Evolutionary conservation across 2,113 vertebrate genomes (phyloP).

Genomic region (Laterallus jamaicensis): DNA sequence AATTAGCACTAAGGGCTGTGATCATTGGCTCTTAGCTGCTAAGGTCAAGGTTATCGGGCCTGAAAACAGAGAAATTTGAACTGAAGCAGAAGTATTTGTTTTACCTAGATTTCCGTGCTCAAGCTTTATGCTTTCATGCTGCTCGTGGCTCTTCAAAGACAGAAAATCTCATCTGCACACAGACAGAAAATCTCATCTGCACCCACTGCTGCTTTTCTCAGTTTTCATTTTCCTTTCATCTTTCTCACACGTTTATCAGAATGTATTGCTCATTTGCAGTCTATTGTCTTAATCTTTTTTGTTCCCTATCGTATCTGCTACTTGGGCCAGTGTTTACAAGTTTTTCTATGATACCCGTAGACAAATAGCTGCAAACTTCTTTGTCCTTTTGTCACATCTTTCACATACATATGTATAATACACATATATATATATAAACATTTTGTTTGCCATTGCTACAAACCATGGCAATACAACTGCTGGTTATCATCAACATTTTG

Average conservation of each 20-base stretch:
- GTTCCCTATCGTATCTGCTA: not conserved
- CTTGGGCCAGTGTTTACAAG: not conserved
- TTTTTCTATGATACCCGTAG: not conserved
- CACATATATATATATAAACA: fast-evolving
- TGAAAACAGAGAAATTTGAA: not conserved
- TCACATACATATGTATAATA: not conserved
- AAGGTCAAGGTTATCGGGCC: not conserved
- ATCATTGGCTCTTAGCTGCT: not conserved
- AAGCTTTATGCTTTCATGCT: not conserved
- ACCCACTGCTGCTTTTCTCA: not conserved
- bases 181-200: not conserved
- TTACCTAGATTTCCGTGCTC: not conserved
- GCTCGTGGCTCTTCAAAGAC: not conserved
- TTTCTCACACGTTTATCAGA: not conserved
- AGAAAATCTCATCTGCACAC: not conserved
- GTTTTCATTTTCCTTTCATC: not conserved
- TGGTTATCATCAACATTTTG: not conserved
- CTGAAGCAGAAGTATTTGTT: not conserved
- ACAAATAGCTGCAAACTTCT: not conserved
- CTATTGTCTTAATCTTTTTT: not conserved
- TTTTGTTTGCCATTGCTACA: not conserved
- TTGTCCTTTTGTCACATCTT: not conserved
- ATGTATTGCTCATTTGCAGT: not conserved
- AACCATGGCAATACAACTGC: not conserved
- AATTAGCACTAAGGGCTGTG: not conserved